Conservation (phyloP, 2,888 invertebrate species). For the Unio pictorum region DNA sequence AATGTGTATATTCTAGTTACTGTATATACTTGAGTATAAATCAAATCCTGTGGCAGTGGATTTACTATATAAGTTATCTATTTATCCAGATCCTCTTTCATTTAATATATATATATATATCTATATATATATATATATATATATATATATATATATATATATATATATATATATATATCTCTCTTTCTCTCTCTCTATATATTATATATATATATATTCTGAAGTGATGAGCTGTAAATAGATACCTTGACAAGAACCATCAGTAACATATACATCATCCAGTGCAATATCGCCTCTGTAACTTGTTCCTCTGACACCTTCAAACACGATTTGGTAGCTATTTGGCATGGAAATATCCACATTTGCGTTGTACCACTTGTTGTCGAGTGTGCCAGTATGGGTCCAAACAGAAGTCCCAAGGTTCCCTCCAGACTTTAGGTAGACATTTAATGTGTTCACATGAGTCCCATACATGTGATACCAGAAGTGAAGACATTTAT, state of each 20-base stretch:
- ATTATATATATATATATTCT: neutral
- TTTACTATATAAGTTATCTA: no score
- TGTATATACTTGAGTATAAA: no score
- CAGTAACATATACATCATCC: conserved; percentile 56
- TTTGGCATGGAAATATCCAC: conserved; percentile 37
- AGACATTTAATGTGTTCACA: conserved; percentile 56
- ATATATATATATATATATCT: neutral
- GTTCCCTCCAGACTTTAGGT: conserved; percentile 33
- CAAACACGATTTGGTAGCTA: conserved; percentile 57
- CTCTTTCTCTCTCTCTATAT: no score
- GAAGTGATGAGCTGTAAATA: neutral
- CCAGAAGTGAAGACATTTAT: conserved; percentile 62
- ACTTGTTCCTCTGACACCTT: conserved; percentile 54
- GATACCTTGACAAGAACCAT: conserved; percentile 44
- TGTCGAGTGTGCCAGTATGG: conserved; percentile 50
- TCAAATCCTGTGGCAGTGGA: no score
- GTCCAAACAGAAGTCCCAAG: conserved; percentile 51
- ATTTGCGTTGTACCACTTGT: conserved; percentile 55
- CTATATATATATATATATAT: no score
- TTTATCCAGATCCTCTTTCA: no score
- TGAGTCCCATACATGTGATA: conserved; percentile 66
- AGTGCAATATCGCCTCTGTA: conserved; percentile 60
- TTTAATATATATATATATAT: no score
- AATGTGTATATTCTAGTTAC: no score
- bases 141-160: no score